A percentile compares a stretch with the other conserved stretches of the same genome.
Conservation (phyloP, 2,888 invertebrate genomes). For the Acleris laterana region DNA sequence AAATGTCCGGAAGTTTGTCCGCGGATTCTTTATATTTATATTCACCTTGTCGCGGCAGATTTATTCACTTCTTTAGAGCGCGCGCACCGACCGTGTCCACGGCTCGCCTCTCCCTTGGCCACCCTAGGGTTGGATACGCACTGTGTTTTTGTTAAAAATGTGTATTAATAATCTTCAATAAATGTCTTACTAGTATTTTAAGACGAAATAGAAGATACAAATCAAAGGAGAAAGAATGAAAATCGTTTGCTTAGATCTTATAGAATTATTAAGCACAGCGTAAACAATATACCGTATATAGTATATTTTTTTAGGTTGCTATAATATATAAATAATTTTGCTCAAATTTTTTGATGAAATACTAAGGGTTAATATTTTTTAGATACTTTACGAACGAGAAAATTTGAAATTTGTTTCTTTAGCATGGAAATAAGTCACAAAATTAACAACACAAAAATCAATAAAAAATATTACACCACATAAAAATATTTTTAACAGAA, state of each 20-base stretch:
- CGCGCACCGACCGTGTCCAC: constrained; percentile 78
- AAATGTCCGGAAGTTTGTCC: constrained; percentile 74
- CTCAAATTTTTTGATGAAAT: too few species aligned
- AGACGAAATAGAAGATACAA: too few species aligned
- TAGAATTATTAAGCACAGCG: too few species aligned
- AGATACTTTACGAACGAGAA: too few species aligned
- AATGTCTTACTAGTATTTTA: not conserved
- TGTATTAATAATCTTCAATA: not conserved
- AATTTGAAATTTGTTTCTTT: too few species aligned
- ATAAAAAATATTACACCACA: not conserved
- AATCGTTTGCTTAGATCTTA: too few species aligned
- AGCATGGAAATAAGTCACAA: too few species aligned
- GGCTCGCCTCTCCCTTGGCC: constrained; percentile 54
- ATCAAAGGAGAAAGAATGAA: too few species aligned
- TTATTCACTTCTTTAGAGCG: constrained; percentile 84
- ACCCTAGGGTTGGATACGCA: constrained; percentile 53
- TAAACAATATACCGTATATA: too few species aligned
- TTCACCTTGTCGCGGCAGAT: constrained; percentile 83
- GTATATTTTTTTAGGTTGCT: too few species aligned
- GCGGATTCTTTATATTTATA: constrained; percentile 83
- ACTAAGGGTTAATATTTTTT: too few species aligned
- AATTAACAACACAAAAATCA: not conserved
- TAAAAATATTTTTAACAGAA: not conserved
- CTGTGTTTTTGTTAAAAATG: constrained; percentile 39
- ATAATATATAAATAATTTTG: too few species aligned